Evolutionary conservation across 2,113 vertebrate genomes (phyloP).

Genomic region (Colinus virginianus): DNA sequence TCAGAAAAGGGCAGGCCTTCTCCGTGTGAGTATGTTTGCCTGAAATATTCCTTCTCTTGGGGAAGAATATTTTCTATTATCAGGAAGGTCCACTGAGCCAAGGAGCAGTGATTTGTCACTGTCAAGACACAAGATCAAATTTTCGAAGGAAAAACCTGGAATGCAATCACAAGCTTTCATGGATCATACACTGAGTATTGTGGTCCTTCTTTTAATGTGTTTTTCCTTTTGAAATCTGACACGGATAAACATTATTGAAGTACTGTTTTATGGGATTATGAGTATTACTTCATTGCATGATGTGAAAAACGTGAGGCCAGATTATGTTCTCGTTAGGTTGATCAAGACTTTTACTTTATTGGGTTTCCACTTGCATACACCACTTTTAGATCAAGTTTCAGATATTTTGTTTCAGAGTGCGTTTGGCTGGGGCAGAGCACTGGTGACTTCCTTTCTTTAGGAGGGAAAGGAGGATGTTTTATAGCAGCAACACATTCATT

Average conservation of each 20-base stretch:
- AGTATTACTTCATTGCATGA: neutral
- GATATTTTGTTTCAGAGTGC: neutral
- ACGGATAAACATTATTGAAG: neutral
- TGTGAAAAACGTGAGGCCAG: neutral
- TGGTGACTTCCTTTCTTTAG: rapidly evolving
- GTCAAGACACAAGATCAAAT: slow-evolving; percentile 65
- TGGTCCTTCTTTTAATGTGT: slow-evolving; percentile 37
- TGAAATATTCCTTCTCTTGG: slow-evolving; percentile 61
- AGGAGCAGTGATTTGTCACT: slow-evolving; percentile 64
- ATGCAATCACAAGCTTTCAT: slow-evolving; percentile 45
- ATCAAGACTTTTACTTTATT: neutral
- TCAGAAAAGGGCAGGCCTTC: slow-evolving; percentile 33
- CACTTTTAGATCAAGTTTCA: neutral
- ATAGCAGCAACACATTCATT: rapidly evolving
- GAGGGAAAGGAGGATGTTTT: neutral
- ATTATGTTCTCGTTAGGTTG: neutral
- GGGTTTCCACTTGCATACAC: neutral
- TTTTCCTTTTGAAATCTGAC: slow-evolving; percentile 39
- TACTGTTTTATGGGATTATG: neutral
- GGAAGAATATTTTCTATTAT: slow-evolving; percentile 59
- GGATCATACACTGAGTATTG: neutral
- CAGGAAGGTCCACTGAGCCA: slow-evolving; percentile 31
- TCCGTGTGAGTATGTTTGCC: slow-evolving; percentile 40
- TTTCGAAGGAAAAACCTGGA: slow-evolving; percentile 56
- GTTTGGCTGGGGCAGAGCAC: neutral